Evolutionary conservation across 1,140 invertebrate species (phyloP).

Genomic region (Caenorhabditis briggsae): DNA sequence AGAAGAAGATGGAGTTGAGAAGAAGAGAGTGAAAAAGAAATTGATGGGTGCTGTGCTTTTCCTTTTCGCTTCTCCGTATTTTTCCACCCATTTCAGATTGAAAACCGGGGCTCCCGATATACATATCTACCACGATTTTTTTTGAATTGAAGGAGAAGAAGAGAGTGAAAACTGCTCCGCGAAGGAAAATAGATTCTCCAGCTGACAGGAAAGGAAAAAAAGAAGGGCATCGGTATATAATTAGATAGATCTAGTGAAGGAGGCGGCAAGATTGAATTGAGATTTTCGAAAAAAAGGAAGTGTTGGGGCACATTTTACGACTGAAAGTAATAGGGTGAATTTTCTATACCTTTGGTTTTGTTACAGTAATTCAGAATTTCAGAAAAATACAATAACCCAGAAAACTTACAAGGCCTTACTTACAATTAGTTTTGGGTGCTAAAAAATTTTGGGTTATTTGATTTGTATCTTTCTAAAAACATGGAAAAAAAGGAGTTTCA

Average conservation of each 20-base stretch:
- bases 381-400: too few species aligned
- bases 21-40: slow-evolving; percentile 30
- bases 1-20: slow-evolving; percentile 17
- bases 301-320: too few species aligned
- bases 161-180: background rate
- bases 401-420: too few species aligned
- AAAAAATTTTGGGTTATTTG: too few species aligned
- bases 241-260: slow-evolving; percentile 41
- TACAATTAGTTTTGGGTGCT: too few species aligned
- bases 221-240: slow-evolving; percentile 45
- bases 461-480: too few species aligned
- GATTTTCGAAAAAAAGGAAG: slow-evolving; percentile 28
- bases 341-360: too few species aligned
- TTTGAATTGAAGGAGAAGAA: background rate
- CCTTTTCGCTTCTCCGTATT: slow-evolving; percentile 2
- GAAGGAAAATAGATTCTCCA: background rate
- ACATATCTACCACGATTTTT: slow-evolving; percentile 30
- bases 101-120: background rate
- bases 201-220: background rate
- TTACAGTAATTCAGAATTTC: too few species aligned
- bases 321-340: too few species aligned
- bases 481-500: too few species aligned
- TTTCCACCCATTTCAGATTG: slow-evolving; percentile 1
- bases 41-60: slow-evolving; percentile 9
- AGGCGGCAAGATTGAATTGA: slow-evolving; percentile 26